Percentiles rank a stretch among this genome's conserved stretches.
Conservation (phyloP, 2,113 vertebrate genomes). For the Zeus faber region DNA sequence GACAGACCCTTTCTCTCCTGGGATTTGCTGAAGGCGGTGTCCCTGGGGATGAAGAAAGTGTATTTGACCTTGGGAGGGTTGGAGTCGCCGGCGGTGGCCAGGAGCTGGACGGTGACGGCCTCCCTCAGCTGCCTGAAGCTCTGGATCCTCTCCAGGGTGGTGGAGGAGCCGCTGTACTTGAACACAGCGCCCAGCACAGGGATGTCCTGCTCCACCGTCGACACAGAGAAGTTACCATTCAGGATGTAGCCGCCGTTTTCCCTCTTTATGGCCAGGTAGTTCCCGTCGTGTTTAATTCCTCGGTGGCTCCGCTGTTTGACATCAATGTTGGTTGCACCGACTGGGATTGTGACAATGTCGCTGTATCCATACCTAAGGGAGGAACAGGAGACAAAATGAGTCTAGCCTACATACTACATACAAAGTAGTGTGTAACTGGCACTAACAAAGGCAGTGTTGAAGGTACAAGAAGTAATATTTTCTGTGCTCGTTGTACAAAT, state of each 20-base stretch:
- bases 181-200: slow-evolving; percentile 85
- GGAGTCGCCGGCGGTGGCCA: slow-evolving; percentile 79
- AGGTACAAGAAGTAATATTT: too few species aligned
- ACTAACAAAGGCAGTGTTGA: too few species aligned
- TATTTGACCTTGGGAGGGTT: slow-evolving; percentile 87
- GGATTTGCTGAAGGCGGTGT: slow-evolving; percentile 77
- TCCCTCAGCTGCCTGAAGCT: slow-evolving; percentile 87
- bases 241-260: slow-evolving; percentile 85
- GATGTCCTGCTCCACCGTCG: slow-evolving; percentile 91
- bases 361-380: slow-evolving; percentile 88
- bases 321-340: slow-evolving; percentile 92
- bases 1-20: slow-evolving; percentile 73
- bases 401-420: too few species aligned
- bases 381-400: slow-evolving; percentile 9
- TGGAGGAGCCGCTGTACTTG: slow-evolving; percentile 93
- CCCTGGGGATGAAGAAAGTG: slow-evolving; percentile 89
- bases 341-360: slow-evolving; percentile 91
- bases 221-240: slow-evolving; percentile 90
- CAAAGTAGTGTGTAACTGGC: too few species aligned
- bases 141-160: slow-evolving; percentile 89
- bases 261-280: slow-evolving; percentile 87
- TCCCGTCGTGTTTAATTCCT: slow-evolving; percentile 86
- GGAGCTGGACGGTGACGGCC: slow-evolving; percentile 84
- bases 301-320: slow-evolving; percentile 91
- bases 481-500: too few species aligned